Base-by-base conservation (phyloP, 2,888 invertebrate species). In the Thymelicus lineola region DNA sequence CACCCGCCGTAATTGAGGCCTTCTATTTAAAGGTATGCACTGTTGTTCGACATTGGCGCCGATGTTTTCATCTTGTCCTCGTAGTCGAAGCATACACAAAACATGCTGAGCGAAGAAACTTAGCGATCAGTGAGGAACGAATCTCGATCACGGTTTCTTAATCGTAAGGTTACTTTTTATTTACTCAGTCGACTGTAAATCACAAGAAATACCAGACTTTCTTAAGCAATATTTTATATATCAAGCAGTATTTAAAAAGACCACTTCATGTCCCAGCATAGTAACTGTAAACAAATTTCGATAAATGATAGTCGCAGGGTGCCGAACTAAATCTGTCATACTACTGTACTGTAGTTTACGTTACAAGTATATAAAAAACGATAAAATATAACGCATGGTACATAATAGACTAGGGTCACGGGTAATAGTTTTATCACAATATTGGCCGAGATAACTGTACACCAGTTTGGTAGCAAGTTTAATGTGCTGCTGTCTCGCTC, bases 371-470 rank as follows among this genome's bases (percentile, higher is more conserved):
- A 50, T 50, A 15, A 17, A 48, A 9, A 17, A 50, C 79, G 46
- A 75, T 68, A 42, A 42, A 42, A 42, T 42, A 12, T 12, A 42
- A 42, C 42, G 3, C 42, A 42, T 42, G 42, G 42, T 42, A 42
- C 10, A 12, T 42, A 42, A 42, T 42, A 42, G 42, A 42, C 10
- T 74, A 75, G 80, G 88, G 87, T 89, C 87, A 88, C 80, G 87
- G 84, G 87, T 87, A 85, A 85, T 84, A 77, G 82, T 84, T 86
- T 85, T 87, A 87, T 85, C 76, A 77, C 76, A 78, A 81, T 78
- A 81, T 84, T 81, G 76, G 77, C 81, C 80, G 80, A 83, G 83
- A 83, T 80, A 77, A 79, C 76, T 74, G 74, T 75, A 75, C 74
- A 74, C 74, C 75, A 74, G 74, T 77, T 77, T 76, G 75, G 75